Evolutionary conservation across 2,888 invertebrate species (phyloP), one percentile per base, ranked within the genome.

Genomic region (Leptodirus hochenwartii): DNA sequence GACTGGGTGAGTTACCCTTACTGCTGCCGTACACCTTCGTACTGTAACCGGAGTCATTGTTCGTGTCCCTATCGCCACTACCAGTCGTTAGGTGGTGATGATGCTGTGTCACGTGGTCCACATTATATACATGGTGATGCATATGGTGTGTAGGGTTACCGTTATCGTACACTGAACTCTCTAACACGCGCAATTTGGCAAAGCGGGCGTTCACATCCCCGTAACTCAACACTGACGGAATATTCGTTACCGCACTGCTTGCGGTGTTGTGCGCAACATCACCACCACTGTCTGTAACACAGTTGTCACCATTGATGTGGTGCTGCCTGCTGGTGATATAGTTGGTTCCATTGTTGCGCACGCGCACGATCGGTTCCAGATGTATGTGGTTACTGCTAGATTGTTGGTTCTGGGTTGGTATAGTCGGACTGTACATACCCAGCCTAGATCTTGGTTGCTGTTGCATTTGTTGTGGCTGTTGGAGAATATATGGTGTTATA

Each of bases 41-140:
- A 43, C 80, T 80, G 50, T 84, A 84, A 1, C 84, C 84, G 1
- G 82, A 82, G 53, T 85, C 84, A 39, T 81, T 80, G 47, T 76
- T 81, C 1, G 71, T 69, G 43, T 75, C 75, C 30, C 70, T 53
- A 40, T 71, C 71, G 1, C 62, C 46, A n/a, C n/a, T n/a, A n/a
- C n/a, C n/a, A n/a, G n/a, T n/a, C n/a, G n/a, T n/a, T n/a, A n/a
- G n/a, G n/a, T n/a, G n/a, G n/a, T n/a, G n/a, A n/a, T n/a, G n/a
- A n/a, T n/a, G n/a, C n/a, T n/a, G n/a, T n/a, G n/a, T n/a, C n/a
- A n/a, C n/a, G 8, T 26, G 31, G 30, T 34, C 34, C 13, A 31
- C 23, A 15, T 34, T 34, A 3, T 28, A 15, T 3, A 37, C 11
- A n/a, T n/a, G n/a, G n/a, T n/a, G n/a, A n/a, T n/a, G n/a, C n/a